Evolutionary conservation across 2,888 invertebrate genomes (phyloP), one percentile per base, ranked within the genome.

Genomic region (Orthosia incerta): DNA sequence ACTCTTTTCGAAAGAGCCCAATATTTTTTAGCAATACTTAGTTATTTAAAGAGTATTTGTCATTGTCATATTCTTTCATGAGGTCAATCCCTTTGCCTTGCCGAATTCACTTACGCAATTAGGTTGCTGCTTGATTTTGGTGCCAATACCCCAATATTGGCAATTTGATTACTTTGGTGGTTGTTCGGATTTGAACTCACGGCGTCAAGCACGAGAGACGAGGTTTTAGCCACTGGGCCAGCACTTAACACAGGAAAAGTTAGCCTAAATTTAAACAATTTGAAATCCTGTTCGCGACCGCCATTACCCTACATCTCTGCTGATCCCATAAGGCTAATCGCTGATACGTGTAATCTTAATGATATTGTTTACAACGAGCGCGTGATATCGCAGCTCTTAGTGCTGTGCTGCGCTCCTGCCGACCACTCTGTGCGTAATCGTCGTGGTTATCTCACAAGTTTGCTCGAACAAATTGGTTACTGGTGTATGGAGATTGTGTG

Each of bases 381-480:
- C 11, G n/a, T 31, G 69, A 73, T 85, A 82, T 73, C 71, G 15
- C 26, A n/a, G 75, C 85, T 85, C 51, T 83, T 82, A 83, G 71
- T 60, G 63, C 31, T 67, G 57, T 60, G 63, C 31, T 67, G 57
- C 18, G 12, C 31, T 64, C 55, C 66, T 74, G 66, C 71, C 61
- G 68, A 72, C 73, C 78, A 74, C 81, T 80, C 57, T 53, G 61
- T 39, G 23, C 13, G 16, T 68, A 62, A 80, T 69, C 53, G 45
- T 23, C 48, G 55, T 16, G 31, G 39, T 80, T 76, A 83, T 78
- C 83, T 72, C 20, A 51, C 15, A 57, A 61, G 45, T 69, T 79
- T 20, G 31, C 48, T 56, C 23, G 46, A 65, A 73, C 79, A 76
- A 83, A 84, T 86, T 82, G 80, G 73, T 79, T 26, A 11, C 15